Conservation (phyloP, 2,888 invertebrate genomes). For the Apotomis capreana region DNA sequence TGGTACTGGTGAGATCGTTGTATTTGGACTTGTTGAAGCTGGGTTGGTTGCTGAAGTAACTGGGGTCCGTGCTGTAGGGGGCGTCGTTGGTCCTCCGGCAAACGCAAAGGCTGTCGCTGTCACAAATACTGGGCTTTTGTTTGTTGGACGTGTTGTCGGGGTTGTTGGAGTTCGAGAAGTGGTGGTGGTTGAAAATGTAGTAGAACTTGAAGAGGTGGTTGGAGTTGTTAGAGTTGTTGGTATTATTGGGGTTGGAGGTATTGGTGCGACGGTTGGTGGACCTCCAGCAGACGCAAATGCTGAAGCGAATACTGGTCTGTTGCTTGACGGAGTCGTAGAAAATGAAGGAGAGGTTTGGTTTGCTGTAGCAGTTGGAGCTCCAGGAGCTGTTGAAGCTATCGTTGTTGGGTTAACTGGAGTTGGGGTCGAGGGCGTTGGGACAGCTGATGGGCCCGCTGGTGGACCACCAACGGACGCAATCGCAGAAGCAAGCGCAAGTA, state of each 20-base stretch:
- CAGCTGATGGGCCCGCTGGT: not conserved
- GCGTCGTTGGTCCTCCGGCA: not conserved
- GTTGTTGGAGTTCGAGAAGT: not conserved
- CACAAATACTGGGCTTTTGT: too few relatives aligned
- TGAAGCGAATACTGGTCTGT: slow-evolving; percentile 3
- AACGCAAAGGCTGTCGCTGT: too few relatives aligned
- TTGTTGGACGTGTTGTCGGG: not conserved
- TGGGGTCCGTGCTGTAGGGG: not conserved
- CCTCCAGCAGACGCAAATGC: slow-evolving; percentile 1
- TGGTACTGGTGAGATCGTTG: not conserved
- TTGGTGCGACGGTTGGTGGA: not conserved
- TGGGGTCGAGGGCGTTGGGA: not conserved
- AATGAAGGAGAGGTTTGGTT: too few relatives aligned
- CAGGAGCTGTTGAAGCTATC: not conserved
- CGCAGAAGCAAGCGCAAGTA: slow-evolving; percentile 2
- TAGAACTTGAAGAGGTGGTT: not conserved
- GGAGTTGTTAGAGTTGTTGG: not conserved
- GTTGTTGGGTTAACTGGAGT: not conserved
- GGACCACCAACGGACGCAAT: slow-evolving; percentile 1
- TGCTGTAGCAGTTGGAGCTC: too few relatives aligned
- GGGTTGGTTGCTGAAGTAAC: not conserved
- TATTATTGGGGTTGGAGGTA: not conserved
- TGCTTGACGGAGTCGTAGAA: too few relatives aligned
- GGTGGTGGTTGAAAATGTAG: not conserved
- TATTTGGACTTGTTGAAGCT: not conserved